Base-by-base conservation (phyloP, 2,888 invertebrate genomes). In the Drosophila formosana region DNA sequence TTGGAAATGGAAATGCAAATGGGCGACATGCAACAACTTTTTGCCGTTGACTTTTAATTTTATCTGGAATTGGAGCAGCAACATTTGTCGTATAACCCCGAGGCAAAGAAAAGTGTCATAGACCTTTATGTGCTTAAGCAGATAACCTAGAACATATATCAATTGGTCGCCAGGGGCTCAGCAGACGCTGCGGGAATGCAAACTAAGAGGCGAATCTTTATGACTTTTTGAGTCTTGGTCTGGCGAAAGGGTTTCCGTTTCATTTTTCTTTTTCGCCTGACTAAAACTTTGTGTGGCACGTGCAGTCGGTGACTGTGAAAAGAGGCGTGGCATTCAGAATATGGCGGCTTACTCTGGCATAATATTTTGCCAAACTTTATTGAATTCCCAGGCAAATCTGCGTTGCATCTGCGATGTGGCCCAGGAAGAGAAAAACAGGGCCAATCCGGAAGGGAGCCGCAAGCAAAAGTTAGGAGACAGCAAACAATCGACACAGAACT, bases 301-400 rank as follows among this genome's bases (percentile, higher is more conserved):
- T 85, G 78, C 68, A 57, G 47, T 39, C 49, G 51, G 46, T 52
- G 32, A 72, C 25, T 56, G 65, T 30, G 52, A 66, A 47, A 67
- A 47, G 43, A 56, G 77, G 73, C 76, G 77, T 74, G 72, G 65
- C 66, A 53, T 28, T 1, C 52, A 23, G 72, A 70, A 75, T 69
- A 68, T 69, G 70, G 71, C 68, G 66, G 64, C 65, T 69, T 74
- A 72, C 66, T 41, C 66, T 70, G 77, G 79, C 79, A 85, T 82
- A 87, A 87, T 88, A 88, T 88, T 89, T 88, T 80, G 86, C 75
- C 82, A 89, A 86, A 86, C 89, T 89, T 89, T 86, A 86, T 89
- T 89, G 88, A 89, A 86, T 86, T 89, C 80, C 75, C 82, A 65
- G 63, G 67, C 70, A 75, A 87, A 89, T 80, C 82, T 86, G 88